These are phyloP conservation scores for Hermaeophaga mercurialis DNA, from an alignment of 2,888 invertebrate genomes.

Conservation along the genomic window DNA sequence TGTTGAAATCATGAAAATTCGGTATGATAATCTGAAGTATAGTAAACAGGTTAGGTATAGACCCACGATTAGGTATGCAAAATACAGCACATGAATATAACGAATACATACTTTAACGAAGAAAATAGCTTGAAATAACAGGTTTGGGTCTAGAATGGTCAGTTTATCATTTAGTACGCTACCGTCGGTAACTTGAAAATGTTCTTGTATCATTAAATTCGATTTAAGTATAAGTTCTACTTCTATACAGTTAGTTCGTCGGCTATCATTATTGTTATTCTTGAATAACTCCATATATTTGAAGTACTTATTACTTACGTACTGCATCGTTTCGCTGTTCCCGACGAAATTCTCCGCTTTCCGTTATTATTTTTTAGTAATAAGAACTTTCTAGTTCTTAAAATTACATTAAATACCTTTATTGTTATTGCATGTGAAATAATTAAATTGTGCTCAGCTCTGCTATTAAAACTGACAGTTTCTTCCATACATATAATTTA, in stretches of 20 bases:
- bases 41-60: constrained; percentile 5
- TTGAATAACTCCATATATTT: constrained; percentile 18
- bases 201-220: constrained; percentile 27
- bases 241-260: constrained; percentile 23
- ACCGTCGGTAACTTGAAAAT: constrained; percentile 23
- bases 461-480: constrained; percentile 10
- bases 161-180: constrained; percentile 27
- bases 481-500: background rate
- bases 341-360: background rate
- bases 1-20: background rate
- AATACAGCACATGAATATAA: constrained; percentile 11
- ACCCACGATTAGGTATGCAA: constrained; percentile 20
- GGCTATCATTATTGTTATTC: constrained; percentile 30
- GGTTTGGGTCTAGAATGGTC: constrained; percentile 30
- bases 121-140: constrained; percentile 40
- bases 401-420: constrained; percentile 8
- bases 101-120: constrained; percentile 39
- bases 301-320: constrained; percentile 9
- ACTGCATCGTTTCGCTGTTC: background rate
- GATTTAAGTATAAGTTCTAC: constrained; percentile 28
- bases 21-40: constrained; percentile 8
- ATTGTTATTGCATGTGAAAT: constrained; percentile 20
- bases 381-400: constrained; percentile 5
- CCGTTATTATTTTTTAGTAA: background rate
- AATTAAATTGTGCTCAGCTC: constrained; percentile 11